Evolutionary conservation across 2,113 vertebrate genomes (phyloP).

Genomic region (Pungitius pungitius): DNA sequence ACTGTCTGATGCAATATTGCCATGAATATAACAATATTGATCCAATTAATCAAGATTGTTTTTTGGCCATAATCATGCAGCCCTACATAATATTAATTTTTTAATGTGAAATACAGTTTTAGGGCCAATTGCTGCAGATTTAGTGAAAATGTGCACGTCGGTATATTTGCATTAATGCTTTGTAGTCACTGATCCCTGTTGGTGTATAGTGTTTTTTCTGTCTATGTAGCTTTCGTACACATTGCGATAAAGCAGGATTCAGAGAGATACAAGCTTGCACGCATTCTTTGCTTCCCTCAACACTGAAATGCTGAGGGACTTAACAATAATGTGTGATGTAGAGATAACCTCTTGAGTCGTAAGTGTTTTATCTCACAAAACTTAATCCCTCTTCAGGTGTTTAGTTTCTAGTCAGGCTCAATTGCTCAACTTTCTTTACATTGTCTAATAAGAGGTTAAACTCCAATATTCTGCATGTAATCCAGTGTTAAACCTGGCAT

Average conservation of each 20-base stretch:
- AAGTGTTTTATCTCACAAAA: slow-evolving; percentile 23
- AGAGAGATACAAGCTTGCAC: not conserved
- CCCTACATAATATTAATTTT: not conserved
- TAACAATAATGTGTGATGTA: slow-evolving; percentile 16
- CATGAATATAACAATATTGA: too few relatives aligned
- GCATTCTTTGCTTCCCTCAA: not conserved
- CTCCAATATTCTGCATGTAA: slow-evolving; percentile 26
- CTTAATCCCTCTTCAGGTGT: not conserved
- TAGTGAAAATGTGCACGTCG: not conserved
- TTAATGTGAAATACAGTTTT: not conserved
- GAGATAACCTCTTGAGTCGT: slow-evolving; percentile 6
- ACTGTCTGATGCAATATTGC: too few relatives aligned
- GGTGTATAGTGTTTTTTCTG: not conserved
- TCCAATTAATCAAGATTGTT: too few relatives aligned
- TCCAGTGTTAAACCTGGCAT: slow-evolving; percentile 7
- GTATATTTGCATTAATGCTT: not conserved
- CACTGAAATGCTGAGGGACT: slow-evolving; percentile 1
- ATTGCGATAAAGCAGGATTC: not conserved
- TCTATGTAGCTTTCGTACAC: not conserved
- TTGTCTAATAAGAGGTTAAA: slow-evolving; percentile 16
- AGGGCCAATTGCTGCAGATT: too few relatives aligned
- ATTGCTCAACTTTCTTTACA: slow-evolving; percentile 16
- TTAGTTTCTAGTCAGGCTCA: slow-evolving; percentile 12
- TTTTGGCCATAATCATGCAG: too few relatives aligned
- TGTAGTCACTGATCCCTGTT: not conserved